Evolutionary conservation across 2,797 vertebrate genomes (phyloP), one percentile per base, ranked within the genome.

Genomic region (Etheostoma perlongum): DNA sequence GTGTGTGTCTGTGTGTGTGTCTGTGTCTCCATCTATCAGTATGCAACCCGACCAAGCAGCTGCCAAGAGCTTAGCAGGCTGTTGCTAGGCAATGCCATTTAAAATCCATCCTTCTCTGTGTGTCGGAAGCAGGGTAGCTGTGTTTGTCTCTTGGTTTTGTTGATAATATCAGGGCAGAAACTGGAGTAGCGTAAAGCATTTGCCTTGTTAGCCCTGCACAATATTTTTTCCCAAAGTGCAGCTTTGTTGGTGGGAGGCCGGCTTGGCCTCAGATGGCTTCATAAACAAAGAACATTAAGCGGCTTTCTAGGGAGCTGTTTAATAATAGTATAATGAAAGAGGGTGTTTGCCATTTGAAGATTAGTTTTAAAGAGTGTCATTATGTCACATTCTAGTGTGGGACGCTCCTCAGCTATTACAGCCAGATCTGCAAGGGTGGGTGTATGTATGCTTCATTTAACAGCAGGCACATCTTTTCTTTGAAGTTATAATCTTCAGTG

Each of bases 71-170:
- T 90, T 87, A 89, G 90, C 78, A 67, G 82, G 76, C 90, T 90
- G 93, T 95, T 95, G 93, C 93, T 94, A 93, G 91, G 93, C 92
- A 87, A 94, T 94, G 85, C 83, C 85, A 79, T 92, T 91, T 89
- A 88, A 89, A 89, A 91, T 88, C 91, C 71, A 72, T 89, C 83
- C 82, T 67, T 81, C 83, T 76, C 76, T 81, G 83, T 86, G 64
- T 85, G 85, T 79, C 85, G 73, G 82, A 82, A 76, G 80, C 85
- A 81, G 78, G 64, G 76, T 75, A 57, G 80, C 85, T 82, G 78
- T 84, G 82, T 90, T 91, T 89, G 88, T 86, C 52, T 80, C 82
- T 74, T 3, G 3, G 76, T 89, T 85, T 82, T 68, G 72, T 76
- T 62, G 67, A 65, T 88, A 82, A 82, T 80, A 52, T 81, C 72